These are phyloP conservation scores for Proctacanthus coquilletti DNA, from an alignment of 1,140 invertebrate genomes.

Conservation along the genomic window DNA sequence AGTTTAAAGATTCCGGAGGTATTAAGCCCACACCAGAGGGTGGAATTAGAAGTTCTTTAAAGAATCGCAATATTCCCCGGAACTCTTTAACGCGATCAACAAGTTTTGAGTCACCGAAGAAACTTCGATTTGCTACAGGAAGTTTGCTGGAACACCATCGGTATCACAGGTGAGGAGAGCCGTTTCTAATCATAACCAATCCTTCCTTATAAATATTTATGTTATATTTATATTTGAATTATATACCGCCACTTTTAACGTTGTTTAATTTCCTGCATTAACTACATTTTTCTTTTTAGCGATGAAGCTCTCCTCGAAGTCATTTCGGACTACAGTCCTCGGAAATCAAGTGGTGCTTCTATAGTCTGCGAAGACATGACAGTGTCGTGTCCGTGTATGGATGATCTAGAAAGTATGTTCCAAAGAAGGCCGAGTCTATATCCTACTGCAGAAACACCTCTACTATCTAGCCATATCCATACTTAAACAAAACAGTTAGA, in stretches of 20 bases:
- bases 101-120: conserved; percentile 65
- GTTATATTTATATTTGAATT: too few relatives aligned
- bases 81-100: conserved; percentile 39
- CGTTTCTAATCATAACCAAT: too few relatives aligned
- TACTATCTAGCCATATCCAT: conserved; percentile 24
- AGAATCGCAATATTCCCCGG: conserved; percentile 29
- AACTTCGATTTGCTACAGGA: conserved; percentile 55
- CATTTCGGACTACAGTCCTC: conserved; percentile 27
- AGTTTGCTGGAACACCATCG: conserved; percentile 46
- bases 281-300: conserved; percentile 29
- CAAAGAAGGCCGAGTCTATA: conserved; percentile 20
- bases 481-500: too few relatives aligned
- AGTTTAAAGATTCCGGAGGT: conserved; percentile 25
- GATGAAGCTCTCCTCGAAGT: conserved; percentile 42
- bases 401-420: conserved; percentile 13
- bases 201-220: neutral
- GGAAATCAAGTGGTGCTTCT: conserved; percentile 24
- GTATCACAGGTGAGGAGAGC: conserved; percentile 33
- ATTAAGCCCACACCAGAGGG: conserved; percentile 27
- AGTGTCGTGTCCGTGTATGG: conserved; percentile 32
- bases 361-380: conserved; percentile 23
- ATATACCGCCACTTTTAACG: too few relatives aligned
- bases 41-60: conserved; percentile 44
- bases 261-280: too few relatives aligned
- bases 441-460: conserved; percentile 24